A percentile compares a stretch with the other conserved stretches of the same genome.
Evolutionary conservation across 2,888 invertebrate genomes (phyloP).

Genomic region (Drosophila ustulata): DNA sequence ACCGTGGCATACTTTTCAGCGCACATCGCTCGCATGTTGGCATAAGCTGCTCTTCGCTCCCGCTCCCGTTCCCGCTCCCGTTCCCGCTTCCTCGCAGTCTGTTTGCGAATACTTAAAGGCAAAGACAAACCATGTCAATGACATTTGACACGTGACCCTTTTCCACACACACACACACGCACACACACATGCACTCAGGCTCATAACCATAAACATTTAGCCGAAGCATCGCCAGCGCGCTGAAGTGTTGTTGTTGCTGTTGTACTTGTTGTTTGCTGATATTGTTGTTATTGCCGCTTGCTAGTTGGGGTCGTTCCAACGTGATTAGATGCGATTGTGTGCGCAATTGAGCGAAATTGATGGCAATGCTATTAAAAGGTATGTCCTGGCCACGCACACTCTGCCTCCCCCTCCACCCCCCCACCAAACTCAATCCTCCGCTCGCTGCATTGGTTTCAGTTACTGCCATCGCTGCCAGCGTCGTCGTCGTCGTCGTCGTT

Average conservation of each 20-base stretch:
- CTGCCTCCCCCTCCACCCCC: not conserved
- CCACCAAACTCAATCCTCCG: not conserved
- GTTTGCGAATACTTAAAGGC: conserved; percentile 71
- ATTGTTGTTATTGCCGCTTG: conserved; percentile 38
- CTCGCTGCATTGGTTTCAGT: conserved; percentile 64
- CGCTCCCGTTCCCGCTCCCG: not conserved
- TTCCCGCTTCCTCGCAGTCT: conserved; percentile 11
- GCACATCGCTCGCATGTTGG: conserved; percentile 28
- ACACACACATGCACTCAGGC: conserved; percentile 17
- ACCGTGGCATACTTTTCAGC: conserved; percentile 71
- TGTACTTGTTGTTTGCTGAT: conserved; percentile 30
- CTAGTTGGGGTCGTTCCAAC: conserved; percentile 66
- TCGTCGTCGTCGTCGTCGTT: conserved; percentile 45
- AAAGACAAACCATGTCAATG: conserved; percentile 79
- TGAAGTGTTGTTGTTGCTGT: conserved; percentile 31
- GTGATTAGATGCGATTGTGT: conserved; percentile 80
- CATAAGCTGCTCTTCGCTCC: conserved; percentile 36
- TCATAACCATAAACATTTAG: conserved; percentile 77
- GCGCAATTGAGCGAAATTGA: conserved; percentile 81
- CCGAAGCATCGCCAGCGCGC: conserved; percentile 49
- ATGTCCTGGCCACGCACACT: conserved; percentile 48
- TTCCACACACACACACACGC: conserved; percentile 45
- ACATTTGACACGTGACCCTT: conserved; percentile 81
- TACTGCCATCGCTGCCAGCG: conserved; percentile 19
- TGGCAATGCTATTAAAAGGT: conserved; percentile 79